phyloP scores from a whole-genome alignment of 2,888 invertebrate genomes.

The Luperina testacea region DNA sequence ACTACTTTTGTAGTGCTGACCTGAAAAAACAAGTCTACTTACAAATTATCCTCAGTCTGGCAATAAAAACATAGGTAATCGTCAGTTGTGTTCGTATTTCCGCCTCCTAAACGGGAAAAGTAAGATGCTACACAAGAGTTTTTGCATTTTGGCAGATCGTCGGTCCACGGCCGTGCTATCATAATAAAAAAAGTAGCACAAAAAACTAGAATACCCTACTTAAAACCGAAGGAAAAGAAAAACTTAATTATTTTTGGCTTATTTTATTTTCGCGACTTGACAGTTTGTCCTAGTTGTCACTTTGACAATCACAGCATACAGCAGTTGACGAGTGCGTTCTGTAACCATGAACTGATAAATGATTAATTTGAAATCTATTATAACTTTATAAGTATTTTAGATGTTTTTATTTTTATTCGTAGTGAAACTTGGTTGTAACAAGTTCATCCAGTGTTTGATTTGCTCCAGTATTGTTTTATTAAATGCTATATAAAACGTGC shows the following conservation, averaged over 20 bases:
- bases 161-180: constrained; percentile 93
- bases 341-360: neutral
- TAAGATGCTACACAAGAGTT: constrained; percentile 95
- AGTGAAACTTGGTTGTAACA: neutral
- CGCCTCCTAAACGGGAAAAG: constrained; percentile 88
- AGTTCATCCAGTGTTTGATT: neutral
- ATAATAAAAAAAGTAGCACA: constrained; percentile 68
- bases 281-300: constrained; percentile 10
- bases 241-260: constrained; percentile 32
- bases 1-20: neutral
- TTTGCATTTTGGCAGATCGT: constrained; percentile 96
- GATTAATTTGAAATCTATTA: neutral
- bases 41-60: constrained; percentile 93
- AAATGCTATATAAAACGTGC: neutral
- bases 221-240: constrained; percentile 8
- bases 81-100: constrained; percentile 78
- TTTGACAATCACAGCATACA: neutral
- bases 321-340: neutral
- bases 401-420: neutral
- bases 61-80: constrained; percentile 94
- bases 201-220: constrained; percentile 29
- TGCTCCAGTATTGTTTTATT: neutral
- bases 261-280: constrained; percentile 49
- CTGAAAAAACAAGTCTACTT: constrained; percentile 68
- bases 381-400: no score